A percentile compares a stretch with the other conserved stretches of the same genome.
Evolutionary conservation across 2,797 vertebrate genomes (phyloP).

Genomic region (Rhadinocentrus ornatus): DNA sequence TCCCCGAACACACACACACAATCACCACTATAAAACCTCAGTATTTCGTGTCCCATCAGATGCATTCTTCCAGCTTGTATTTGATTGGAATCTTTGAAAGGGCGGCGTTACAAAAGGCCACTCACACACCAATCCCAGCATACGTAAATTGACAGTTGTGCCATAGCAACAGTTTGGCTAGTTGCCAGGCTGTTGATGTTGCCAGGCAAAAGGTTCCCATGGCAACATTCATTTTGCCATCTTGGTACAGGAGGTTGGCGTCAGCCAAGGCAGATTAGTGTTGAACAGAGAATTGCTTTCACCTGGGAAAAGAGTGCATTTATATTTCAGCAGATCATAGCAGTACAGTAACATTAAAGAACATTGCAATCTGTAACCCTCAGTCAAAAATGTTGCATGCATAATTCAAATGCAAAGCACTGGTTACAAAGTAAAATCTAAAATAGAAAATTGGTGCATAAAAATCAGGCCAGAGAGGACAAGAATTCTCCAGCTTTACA

Average conservation of each 20-base stretch:
- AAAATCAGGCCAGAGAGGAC: slow-evolving; percentile 26
- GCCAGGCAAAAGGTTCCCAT: slow-evolving; percentile 85
- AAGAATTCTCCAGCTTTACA: slow-evolving; percentile 11
- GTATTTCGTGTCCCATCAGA: slow-evolving; percentile 17
- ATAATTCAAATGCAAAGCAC: slow-evolving; percentile 8
- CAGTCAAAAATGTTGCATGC: slow-evolving; percentile 18
- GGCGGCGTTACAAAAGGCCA: slow-evolving; percentile 56
- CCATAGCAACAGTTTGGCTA: slow-evolving; percentile 86
- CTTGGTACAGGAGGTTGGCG: slow-evolving; percentile 72
- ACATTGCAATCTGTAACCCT: slow-evolving; percentile 19
- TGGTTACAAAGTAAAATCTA: slow-evolving; percentile 16
- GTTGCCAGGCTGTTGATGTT: slow-evolving; percentile 84
- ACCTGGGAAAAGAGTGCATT: slow-evolving; percentile 54
- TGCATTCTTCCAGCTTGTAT: slow-evolving; percentile 37
- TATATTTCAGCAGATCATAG: slow-evolving; percentile 56
- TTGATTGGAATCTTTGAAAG: slow-evolving; percentile 67
- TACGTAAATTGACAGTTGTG: slow-evolving; percentile 79
- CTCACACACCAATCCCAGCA: slow-evolving; percentile 69
- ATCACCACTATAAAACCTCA: slow-evolving; percentile 8
- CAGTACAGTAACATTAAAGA: slow-evolving; percentile 28
- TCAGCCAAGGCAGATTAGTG: slow-evolving; percentile 72
- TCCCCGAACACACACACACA: not conserved
- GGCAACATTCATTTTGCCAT: slow-evolving; percentile 82
- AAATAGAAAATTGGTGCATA: slow-evolving; percentile 16
- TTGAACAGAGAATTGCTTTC: slow-evolving; percentile 60